These are phyloP conservation scores for Gouania willdenowi DNA, from an alignment of 2,797 vertebrate species.

Conservation along the genomic window DNA sequence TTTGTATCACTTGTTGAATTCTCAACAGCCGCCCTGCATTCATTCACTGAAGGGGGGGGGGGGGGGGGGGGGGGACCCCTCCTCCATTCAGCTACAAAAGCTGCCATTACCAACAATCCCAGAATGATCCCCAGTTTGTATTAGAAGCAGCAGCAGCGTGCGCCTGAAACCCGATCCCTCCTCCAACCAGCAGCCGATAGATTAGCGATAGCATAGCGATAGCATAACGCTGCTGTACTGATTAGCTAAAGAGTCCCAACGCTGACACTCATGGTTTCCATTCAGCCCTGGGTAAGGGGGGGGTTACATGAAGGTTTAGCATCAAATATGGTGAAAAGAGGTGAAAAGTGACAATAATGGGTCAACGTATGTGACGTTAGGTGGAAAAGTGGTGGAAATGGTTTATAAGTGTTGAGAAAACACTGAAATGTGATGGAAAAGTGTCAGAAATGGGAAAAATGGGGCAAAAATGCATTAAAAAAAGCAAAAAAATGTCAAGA, in stretches of 20 bases:
- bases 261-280: constrained; percentile 58
- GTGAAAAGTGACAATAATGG: constrained; percentile 43
- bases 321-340: background rate
- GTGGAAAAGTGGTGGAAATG: no score
- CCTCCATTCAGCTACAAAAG: constrained; percentile 68
- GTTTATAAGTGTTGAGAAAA: no score
- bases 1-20: constrained; percentile 79
- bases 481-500: no score
- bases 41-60: constrained; percentile 37
- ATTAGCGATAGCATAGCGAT: constrained; percentile 67
- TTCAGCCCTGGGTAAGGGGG: constrained; percentile 37
- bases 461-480: no score
- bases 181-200: constrained; percentile 56
- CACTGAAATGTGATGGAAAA: no score
- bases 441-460: no score
- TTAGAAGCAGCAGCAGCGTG: constrained; percentile 41
- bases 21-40: constrained; percentile 67
- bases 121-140: constrained; percentile 58
- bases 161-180: constrained; percentile 59
- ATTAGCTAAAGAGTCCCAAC: constrained; percentile 71
- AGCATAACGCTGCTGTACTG: no score
- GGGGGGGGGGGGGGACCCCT: constrained; percentile 54
- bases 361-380: no score
- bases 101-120: constrained; percentile 66
- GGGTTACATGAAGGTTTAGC: no score